Conservation (phyloP, 2,113 vertebrate species). For the Dinomys branickii region DNA sequence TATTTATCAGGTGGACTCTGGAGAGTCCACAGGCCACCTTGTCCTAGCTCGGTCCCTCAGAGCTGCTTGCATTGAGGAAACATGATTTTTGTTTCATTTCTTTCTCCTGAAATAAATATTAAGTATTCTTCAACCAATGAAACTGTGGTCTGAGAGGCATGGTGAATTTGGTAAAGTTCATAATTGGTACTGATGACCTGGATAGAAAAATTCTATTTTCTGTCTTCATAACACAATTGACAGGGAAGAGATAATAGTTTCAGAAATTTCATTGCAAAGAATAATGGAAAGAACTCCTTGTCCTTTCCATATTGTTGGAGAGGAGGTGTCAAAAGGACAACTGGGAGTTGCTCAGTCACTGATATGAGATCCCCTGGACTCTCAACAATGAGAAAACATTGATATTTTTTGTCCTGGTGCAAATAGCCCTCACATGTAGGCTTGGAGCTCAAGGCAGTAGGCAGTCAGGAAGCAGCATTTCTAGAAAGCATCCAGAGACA, state of each 20-base stretch:
- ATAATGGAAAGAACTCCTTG: background rate
- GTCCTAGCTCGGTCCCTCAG: background rate
- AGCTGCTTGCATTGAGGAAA: background rate
- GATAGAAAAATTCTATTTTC: slow-evolving; percentile 54
- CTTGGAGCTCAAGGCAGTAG: slow-evolving; percentile 12
- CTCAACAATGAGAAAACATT: background rate
- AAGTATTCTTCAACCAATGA: background rate
- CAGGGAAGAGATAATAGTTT: background rate
- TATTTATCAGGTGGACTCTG: slow-evolving; percentile 29
- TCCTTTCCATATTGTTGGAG: slow-evolving; percentile 14
- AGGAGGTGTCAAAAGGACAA: background rate
- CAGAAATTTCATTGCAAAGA: background rate
- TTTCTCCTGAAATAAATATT: slow-evolving; percentile 42
- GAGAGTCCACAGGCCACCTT: background rate
- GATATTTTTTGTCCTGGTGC: background rate
- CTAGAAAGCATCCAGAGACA: background rate
- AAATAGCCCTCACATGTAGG: background rate
- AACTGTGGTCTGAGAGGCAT: slow-evolving; percentile 51
- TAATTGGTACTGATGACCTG: slow-evolving; percentile 41
- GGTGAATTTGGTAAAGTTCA: background rate
- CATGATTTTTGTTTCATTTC: slow-evolving; percentile 34
- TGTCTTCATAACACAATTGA: slow-evolving; percentile 37
- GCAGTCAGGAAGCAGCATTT: background rate
- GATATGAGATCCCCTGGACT: background rate
- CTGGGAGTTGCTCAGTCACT: background rate